Percentiles rank a stretch among this genome's conserved stretches.
Conservation (phyloP, 2,888 invertebrate genomes). For the Biston stratarius region DNA sequence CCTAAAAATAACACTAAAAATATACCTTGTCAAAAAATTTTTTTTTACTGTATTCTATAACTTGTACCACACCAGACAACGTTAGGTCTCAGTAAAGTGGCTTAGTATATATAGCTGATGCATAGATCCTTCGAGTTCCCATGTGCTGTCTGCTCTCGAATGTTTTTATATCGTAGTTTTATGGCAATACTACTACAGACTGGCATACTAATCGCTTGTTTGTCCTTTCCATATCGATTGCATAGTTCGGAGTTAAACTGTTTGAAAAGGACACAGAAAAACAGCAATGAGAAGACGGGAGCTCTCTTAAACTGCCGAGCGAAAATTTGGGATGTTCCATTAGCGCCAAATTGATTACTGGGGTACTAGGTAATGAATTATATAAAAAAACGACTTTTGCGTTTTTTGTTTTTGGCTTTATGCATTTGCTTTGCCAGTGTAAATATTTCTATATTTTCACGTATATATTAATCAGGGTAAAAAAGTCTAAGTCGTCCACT, state of each 20-base stretch:
- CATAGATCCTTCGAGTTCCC: constrained; percentile 44
- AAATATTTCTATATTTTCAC: too few relatives aligned
- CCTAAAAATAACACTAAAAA: too few relatives aligned
- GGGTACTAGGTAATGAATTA: too few relatives aligned
- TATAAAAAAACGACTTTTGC: too few relatives aligned
- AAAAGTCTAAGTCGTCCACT: too few relatives aligned
- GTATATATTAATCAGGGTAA: too few relatives aligned
- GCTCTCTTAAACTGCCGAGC: too few relatives aligned
- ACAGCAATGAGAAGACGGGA: not conserved
- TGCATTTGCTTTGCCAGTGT: too few relatives aligned
- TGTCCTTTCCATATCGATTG: constrained; percentile 12
- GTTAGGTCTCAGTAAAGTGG: constrained; percentile 58
- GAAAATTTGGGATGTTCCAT: too few relatives aligned
- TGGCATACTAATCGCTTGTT: constrained; percentile 25
- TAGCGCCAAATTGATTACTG: too few relatives aligned
- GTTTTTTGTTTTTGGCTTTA: too few relatives aligned
- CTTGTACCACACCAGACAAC: constrained; percentile 41
- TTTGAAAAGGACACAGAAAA: not conserved
- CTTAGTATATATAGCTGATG: constrained; percentile 68
- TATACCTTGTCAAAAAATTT: too few relatives aligned
- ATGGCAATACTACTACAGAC: constrained; percentile 22
- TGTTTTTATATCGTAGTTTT: constrained; percentile 32
- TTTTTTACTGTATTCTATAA: constrained; percentile 3
- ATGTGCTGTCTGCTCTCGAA: constrained; percentile 24
- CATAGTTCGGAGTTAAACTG: not conserved